Percentiles rank a stretch among this genome's conserved stretches.
Conservation (phyloP, 1,140 invertebrate species). For the Glossosoma conforme region DNA sequence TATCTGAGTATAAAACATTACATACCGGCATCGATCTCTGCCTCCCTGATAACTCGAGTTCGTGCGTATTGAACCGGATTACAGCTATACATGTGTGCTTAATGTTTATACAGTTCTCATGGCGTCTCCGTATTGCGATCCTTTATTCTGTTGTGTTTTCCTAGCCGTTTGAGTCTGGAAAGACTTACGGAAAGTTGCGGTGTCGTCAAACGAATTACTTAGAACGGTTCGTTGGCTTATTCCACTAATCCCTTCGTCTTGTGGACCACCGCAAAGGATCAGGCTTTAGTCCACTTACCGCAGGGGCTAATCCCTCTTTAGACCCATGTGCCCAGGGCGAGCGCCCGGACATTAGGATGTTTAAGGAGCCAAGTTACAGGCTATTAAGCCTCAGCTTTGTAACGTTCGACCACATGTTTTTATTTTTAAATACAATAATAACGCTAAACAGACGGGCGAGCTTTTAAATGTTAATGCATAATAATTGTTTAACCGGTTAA, state of each 20-base stretch:
- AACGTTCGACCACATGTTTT: no score
- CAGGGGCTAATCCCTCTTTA: constrained; percentile 5
- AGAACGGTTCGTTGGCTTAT: constrained; percentile 6
- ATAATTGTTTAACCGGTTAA: no score
- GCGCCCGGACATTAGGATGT: constrained; percentile 12
- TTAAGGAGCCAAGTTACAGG: constrained; percentile 10
- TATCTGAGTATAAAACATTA: constrained; percentile 1
- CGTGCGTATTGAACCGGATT: neutral
- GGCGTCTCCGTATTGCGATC: no score
- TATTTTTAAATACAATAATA: no score
- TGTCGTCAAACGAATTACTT: constrained; percentile 15
- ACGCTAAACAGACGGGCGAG: no score
- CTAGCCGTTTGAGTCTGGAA: neutral
- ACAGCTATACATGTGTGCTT: no score
- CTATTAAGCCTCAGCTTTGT: no score
- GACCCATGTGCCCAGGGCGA: neutral
- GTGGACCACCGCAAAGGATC: constrained; percentile 8
- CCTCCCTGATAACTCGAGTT: constrained; percentile 2
- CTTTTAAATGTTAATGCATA: no score
- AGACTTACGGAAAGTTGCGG: neutral
- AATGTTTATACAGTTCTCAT: no score
- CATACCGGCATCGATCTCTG: neutral
- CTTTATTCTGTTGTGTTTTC: neutral
- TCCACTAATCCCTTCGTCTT: constrained; percentile 7
- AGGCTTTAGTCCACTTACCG: constrained; percentile 17